phyloP scores from a whole-genome alignment of 1,140 invertebrate species.

The Branchinecta lindahli region DNA sequence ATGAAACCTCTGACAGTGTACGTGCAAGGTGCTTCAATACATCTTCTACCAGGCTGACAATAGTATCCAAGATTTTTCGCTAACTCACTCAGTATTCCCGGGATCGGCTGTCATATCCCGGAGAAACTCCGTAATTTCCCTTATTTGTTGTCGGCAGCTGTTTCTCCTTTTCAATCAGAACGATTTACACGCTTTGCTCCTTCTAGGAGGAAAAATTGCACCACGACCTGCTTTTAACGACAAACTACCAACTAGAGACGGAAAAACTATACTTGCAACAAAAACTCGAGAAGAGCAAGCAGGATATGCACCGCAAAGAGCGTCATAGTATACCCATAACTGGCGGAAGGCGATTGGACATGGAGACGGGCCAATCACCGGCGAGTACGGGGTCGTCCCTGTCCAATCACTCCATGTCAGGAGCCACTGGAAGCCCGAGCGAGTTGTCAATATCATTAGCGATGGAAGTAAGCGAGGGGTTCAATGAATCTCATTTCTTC shows the following conservation, averaged over 20 bases:
- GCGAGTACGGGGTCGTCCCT: background rate
- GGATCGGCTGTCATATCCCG: too few relatives aligned
- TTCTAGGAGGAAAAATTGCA: background rate
- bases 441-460: background rate
- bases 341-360: background rate
- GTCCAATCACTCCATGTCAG: background rate
- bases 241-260: background rate
- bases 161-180: too few relatives aligned
- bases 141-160: too few relatives aligned
- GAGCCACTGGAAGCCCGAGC: background rate
- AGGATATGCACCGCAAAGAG: background rate
- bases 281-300: background rate
- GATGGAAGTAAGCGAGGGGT: slow-evolving; percentile 7
- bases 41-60: too few relatives aligned
- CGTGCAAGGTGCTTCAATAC: too few relatives aligned
- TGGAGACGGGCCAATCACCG: background rate
- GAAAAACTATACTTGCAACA: background rate
- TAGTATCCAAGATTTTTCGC: too few relatives aligned
- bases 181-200: too few relatives aligned
- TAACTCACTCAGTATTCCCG: too few relatives aligned
- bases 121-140: too few relatives aligned
- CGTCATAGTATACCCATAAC: background rate
- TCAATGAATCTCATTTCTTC: background rate
- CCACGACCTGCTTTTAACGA: background rate
- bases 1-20: too few relatives aligned